Evolutionary conservation across 2,797 vertebrate genomes (phyloP), one percentile per base, ranked within the genome.

Genomic region (Chaetodon trifasciatus): DNA sequence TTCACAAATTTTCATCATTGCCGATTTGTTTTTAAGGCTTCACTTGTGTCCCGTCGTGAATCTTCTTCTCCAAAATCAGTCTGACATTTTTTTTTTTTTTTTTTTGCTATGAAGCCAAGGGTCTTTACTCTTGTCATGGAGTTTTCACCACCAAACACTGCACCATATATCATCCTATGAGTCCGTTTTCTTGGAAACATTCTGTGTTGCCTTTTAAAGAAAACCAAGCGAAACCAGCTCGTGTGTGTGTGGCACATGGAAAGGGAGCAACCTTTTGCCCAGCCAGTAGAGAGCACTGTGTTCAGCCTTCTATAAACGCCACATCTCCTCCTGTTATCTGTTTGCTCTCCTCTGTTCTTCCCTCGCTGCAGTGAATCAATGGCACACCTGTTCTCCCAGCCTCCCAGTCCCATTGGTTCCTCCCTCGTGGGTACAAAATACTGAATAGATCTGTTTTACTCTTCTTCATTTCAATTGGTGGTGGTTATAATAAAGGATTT

Each of bases 401-500:
- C 79, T 81, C 76, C 76, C 78, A 46, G 52, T 81, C 85, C 79
- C 86, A 83, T 82, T 74, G 81, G 82, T 85, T 91, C 82, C 85
- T 88, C 87, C 87, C 86, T 83, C 53, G 83, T 93, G 92, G 91
- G 81, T 90, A 89, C 86, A 91, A 89, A 91, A 83, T 88, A 90
- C 86, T 93, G 84, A 90, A 91, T 92, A 90, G 91, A 89, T 92
- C 90, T 90, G 87, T 93, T 93, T 93, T 89, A 81, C 86, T 90
- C 86, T 92, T 92, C 86, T 90, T 92, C 80, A 86, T 94, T 95
- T 94, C 84, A 90, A 84, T 94, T 92, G 92, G 92, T 95, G 92
- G 93, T 94, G 91, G 91, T 94, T 92, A 87, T 93, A 91, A 93
- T 94, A 91, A 93, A 93, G 91, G 89, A 92, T 90, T 92, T 94